Percentiles rank a stretch among this genome's conserved stretches.
These are phyloP conservation scores for Drosophila pseudotakahashii DNA, from an alignment of 2,888 invertebrate genomes.

Conservation along the genomic window DNA sequence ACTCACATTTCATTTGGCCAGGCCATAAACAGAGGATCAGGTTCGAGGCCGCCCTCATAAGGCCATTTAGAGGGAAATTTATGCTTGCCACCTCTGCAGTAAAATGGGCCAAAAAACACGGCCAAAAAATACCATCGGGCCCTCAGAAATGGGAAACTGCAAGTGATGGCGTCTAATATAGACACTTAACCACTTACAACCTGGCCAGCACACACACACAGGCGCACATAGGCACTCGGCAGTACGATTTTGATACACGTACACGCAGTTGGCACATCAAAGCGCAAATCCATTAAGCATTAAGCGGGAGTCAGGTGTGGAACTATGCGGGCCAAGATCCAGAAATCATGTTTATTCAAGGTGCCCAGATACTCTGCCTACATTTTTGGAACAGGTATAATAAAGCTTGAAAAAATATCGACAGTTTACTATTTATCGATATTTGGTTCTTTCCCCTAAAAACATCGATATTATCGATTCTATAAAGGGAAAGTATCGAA, in stretches of 20 bases:
- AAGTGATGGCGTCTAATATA: conserved; percentile 69
- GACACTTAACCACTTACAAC: conserved; percentile 63
- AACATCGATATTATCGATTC: too few relatives aligned
- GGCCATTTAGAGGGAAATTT: conserved; percentile 65
- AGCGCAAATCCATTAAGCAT: conserved; percentile 75
- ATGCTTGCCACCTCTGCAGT: conserved; percentile 45
- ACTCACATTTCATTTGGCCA: conserved; percentile 48
- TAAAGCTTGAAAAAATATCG: too few relatives aligned
- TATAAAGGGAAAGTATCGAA: too few relatives aligned
- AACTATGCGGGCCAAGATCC: conserved; percentile 30
- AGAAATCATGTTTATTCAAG: conserved; percentile 2
- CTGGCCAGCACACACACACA: conserved; percentile 21
- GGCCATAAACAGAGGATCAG: conserved; percentile 65
- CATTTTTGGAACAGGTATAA: conserved; percentile 7
- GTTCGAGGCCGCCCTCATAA: conserved; percentile 45
- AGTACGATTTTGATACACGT: conserved; percentile 40
- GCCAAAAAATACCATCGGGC: conserved; percentile 35
- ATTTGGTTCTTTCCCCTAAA: too few relatives aligned
- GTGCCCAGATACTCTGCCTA: conserved; percentile 14
- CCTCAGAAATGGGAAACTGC: conserved; percentile 48
- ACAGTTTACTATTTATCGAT: too few relatives aligned
- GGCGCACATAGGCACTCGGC: neutral
- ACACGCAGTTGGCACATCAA: conserved; percentile 68
- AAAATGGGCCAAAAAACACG: conserved; percentile 44
- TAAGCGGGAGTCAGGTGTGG: conserved; percentile 42